Percentiles rank a stretch among this genome's conserved stretches.
These are phyloP conservation scores for Eumeta japonica DNA, from an alignment of 1,140 invertebrate genomes.

Conservation along the genomic window DNA sequence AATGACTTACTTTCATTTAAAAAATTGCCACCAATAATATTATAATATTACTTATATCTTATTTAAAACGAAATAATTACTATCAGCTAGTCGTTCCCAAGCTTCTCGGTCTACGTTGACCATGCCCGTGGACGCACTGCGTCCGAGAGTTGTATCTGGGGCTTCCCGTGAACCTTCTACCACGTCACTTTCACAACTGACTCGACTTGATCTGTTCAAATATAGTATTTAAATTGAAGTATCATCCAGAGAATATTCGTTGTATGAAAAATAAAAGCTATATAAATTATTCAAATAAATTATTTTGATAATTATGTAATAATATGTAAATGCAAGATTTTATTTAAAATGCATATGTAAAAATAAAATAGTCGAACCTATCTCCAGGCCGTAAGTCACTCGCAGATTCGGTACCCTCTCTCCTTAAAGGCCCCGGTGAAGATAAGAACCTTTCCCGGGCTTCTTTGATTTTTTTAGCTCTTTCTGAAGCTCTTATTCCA, in stretches of 20 bases:
- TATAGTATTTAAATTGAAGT: neutral
- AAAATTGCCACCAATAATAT: too few species aligned
- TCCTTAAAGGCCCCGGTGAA: conserved; percentile 31
- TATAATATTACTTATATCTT: too few species aligned
- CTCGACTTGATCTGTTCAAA: conserved; percentile 55
- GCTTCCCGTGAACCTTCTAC: conserved; percentile 38
- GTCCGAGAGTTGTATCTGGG: conserved; percentile 48
- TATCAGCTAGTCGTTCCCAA: conserved; percentile 53
- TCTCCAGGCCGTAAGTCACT: conserved; percentile 46
- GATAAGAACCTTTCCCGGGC: conserved; percentile 66
- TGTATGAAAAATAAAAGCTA: too few species aligned
- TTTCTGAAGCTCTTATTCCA: conserved; percentile 31
- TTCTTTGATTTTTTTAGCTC: conserved; percentile 59
- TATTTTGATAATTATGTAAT: too few species aligned
- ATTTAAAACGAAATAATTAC: conserved; percentile 46
- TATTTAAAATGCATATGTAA: too few species aligned
- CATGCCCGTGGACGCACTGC: conserved; percentile 72
- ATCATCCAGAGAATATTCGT: too few species aligned
- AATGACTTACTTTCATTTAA: too few species aligned
- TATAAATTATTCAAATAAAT: too few species aligned
- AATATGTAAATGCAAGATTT: too few species aligned
- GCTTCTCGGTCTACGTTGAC: conserved; percentile 64
- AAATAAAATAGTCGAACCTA: too few species aligned
- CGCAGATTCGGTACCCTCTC: conserved; percentile 42
- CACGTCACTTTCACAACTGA: conserved; percentile 60